Conservation (phyloP, 2,797 vertebrate genomes). For the Sebastes umbrosus region DNA sequence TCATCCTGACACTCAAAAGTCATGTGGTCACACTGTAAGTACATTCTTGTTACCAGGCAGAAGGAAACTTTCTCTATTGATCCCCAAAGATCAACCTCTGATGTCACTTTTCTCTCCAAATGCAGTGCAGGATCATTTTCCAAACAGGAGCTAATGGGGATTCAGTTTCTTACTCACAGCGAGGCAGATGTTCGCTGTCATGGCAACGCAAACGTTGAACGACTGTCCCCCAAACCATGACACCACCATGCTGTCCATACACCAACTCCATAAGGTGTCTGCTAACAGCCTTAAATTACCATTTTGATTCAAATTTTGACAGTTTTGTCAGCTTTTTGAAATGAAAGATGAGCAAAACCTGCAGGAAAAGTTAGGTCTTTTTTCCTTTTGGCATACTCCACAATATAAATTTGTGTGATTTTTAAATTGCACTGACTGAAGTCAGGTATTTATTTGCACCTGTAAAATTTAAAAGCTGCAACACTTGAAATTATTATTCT, state of each 20-base stretch:
- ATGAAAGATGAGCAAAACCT: too few relatives aligned
- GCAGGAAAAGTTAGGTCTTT: too few relatives aligned
- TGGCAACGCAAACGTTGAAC: background rate
- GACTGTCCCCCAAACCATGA: background rate
- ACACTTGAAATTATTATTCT: too few relatives aligned
- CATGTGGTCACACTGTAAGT: conserved; percentile 24
- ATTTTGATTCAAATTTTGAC: background rate
- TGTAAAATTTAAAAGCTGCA: too few relatives aligned
- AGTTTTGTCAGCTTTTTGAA: too few relatives aligned
- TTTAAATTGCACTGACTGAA: too few relatives aligned
- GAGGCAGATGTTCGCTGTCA: background rate
- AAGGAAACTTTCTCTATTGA: background rate
- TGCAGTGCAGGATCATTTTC: background rate
- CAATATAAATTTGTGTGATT: too few relatives aligned
- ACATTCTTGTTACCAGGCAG: conserved; percentile 37
- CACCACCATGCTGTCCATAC: background rate
- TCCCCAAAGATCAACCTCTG: background rate
- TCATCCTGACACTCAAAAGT: conserved; percentile 32
- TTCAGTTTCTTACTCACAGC: background rate
- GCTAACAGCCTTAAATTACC: background rate
- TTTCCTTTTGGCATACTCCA: too few relatives aligned
- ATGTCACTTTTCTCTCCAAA: background rate
- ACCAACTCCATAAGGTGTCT: background rate
- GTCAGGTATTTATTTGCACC: too few relatives aligned
- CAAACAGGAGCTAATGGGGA: background rate